Evolutionary conservation across 2,113 vertebrate species (phyloP), one percentile per base, ranked within the genome.

Genomic region (Chaenogobius annularis): DNA sequence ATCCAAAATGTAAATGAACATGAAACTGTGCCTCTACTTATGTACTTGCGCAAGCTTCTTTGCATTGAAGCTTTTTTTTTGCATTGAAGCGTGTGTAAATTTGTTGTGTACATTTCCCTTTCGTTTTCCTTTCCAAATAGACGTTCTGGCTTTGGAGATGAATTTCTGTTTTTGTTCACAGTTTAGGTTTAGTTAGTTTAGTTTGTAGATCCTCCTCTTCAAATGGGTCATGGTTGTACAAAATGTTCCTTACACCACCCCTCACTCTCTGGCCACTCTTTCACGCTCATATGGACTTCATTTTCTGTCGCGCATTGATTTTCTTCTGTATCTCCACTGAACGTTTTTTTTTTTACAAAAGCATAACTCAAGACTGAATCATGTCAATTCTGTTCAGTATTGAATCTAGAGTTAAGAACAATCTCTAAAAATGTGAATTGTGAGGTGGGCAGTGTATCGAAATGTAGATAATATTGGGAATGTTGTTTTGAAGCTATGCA

Each of bases 191-290:
- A n/a, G 1, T 20, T 10, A 23, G 20, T 52, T 15, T 1, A 4
- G 17, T 14, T 0, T 5, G 12, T 37, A 12, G 31, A 20, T 17
- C 35, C 52, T 76, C 10, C 23, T 72, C 5, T 43, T 12, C 8
- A 11, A 26, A 50, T 56, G n/a, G 31, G 17, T 31, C 19, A 66
- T 68, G 26, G 47, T 73, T 82, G 83, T 64, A 90, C 87, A 82
- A 37, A 85, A 83, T 84, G 83, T 87, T 83, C 87, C 64, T 44
- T 59, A 72, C 31, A 13, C 50, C 66, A 62, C 56, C 43, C 73
- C 74, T 44, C 31, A 22, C 68, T 73, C 68, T 40, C 77, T 11
- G 71, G 79, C 67, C 54, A 35, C 55, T 58, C 62, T 64, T 62
- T 66, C 58, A 50, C 31, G 10, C n/a, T 50, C 59, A 22, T 40